Base-by-base conservation (phyloP, 1,140 invertebrate genomes). In the Brachionus rubens region DNA sequence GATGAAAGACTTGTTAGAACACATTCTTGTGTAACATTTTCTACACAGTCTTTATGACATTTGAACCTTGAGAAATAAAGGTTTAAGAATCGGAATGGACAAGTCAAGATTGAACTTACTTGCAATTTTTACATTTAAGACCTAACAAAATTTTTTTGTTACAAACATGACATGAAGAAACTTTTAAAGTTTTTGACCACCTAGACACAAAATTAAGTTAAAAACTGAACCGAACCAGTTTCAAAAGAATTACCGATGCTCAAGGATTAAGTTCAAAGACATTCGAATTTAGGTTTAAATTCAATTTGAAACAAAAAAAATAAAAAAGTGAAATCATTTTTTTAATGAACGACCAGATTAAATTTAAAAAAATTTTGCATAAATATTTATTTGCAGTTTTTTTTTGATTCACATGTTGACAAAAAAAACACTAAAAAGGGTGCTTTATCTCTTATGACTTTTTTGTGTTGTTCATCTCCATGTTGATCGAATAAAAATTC, bases 21-120 rank as follows among this genome's bases (percentile, higher is more conserved):
- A 24, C 68, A 72, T 40, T 21, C 9, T 72, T 72, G 46, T 33
- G 50, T 7, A 0, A 12, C 43, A 14, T 50, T 48, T 41, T 72
- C 50, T 16, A 50, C 68, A 72, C 68, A 72, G 10, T 72, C 68
- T 33, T 72, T 72, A 48, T 72, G 68, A 48, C 68, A 72, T 3
- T 46, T 43, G 9, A 50, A 72, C 46, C 68, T 72, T 40, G 26
- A n/a, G 7, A 28, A 26, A 46, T 30, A 70, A 7, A 41, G 9
- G 41, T 67, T 43, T 43, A 54, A 36, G 50, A 50, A 30, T 72
- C 46, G 46, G 30, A 33, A 50, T 26, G 7, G 7, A 36, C n/a
- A n/a, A n/a, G n/a, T n/a, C n/a, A 2, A n/a, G 28, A 3, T 7
- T 12, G 26, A 21, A 70, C 65, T 72, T 28, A 72, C 68, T 72